A percentile compares a stretch with the other conserved stretches of the same genome.
phyloP scores from a whole-genome alignment of 2,113 vertebrate species.

The Brachyistius frenatus region DNA sequence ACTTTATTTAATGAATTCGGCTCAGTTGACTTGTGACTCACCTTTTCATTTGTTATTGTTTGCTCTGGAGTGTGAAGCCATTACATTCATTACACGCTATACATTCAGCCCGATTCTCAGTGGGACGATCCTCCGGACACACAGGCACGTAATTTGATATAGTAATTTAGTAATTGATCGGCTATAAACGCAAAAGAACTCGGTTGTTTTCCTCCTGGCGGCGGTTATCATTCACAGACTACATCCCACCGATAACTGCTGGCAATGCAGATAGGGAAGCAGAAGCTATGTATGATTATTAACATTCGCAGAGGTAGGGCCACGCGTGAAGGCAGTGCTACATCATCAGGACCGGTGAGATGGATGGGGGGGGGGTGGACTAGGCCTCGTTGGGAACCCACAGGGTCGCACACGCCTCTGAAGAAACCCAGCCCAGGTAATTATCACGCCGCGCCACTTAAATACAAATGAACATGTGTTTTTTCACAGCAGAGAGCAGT shows the following conservation, averaged over 20 bases:
- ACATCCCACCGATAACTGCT: slow-evolving; percentile 43
- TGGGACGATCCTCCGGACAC: background rate
- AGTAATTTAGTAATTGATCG: slow-evolving; percentile 19
- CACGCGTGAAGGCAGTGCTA: slow-evolving; percentile 54
- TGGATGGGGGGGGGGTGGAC: slow-evolving; percentile 64
- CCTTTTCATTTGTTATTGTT: slow-evolving; percentile 24
- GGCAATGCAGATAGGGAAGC: slow-evolving; percentile 44
- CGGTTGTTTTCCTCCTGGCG: slow-evolving; percentile 15
- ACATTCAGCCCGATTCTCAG: background rate
- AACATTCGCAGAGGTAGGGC: slow-evolving; percentile 60
- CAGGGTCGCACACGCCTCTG: slow-evolving; percentile 35
- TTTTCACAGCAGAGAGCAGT: slow-evolving; percentile 42
- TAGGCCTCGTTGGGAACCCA: slow-evolving; percentile 50
- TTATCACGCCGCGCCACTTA: slow-evolving; percentile 59
- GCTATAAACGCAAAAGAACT: slow-evolving; percentile 43
- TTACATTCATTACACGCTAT: background rate
- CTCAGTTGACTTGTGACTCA: slow-evolving; percentile 21
- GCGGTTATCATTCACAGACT: slow-evolving; percentile 29
- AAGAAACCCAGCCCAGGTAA: slow-evolving; percentile 54
- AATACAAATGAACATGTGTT: slow-evolving; percentile 63
- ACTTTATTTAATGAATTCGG: slow-evolving; percentile 24
- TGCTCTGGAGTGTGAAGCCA: background rate
- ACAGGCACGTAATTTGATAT: slow-evolving; percentile 4
- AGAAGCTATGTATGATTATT: slow-evolving; percentile 61
- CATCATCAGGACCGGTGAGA: slow-evolving; percentile 64